A percentile compares a stretch with the other conserved stretches of the same genome.
Evolutionary conservation across 2,113 vertebrate genomes (phyloP).

Genomic region (Thryonomys swinderianus): DNA sequence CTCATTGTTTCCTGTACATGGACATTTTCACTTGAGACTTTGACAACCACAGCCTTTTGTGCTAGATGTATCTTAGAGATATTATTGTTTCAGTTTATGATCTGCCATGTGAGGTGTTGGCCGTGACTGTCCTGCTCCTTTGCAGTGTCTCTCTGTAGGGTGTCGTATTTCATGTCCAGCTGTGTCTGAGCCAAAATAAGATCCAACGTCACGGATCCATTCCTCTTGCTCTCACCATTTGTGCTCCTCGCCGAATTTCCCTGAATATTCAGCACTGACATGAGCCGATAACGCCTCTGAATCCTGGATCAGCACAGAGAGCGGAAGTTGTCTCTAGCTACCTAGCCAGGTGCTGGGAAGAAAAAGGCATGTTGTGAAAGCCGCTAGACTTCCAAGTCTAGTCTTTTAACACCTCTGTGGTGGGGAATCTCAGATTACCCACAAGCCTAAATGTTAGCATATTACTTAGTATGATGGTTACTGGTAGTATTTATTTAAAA

Average conservation of each 20-base stretch:
- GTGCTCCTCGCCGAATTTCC: background rate
- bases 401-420: background rate
- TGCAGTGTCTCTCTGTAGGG: background rate
- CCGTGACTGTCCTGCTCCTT: background rate
- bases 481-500: constrained; percentile 66
- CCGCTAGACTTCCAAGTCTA: background rate
- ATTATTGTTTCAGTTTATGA: background rate
- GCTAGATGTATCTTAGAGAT: background rate
- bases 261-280: background rate
- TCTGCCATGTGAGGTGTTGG: background rate
- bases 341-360: background rate
- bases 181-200: background rate
- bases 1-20: background rate
- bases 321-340: background rate
- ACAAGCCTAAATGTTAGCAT: constrained; percentile 25
- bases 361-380: background rate
- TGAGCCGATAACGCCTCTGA: background rate
- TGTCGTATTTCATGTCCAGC: background rate
- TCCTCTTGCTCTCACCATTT: background rate
- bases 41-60: background rate
- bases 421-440: constrained; percentile 2
- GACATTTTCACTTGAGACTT: background rate
- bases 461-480: constrained; percentile 37
- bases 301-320: background rate
- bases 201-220: background rate